A percentile compares a stretch with the other conserved stretches of the same genome.
Conservation (phyloP, 2,113 vertebrate genomes). For the Mixornis gularis region DNA sequence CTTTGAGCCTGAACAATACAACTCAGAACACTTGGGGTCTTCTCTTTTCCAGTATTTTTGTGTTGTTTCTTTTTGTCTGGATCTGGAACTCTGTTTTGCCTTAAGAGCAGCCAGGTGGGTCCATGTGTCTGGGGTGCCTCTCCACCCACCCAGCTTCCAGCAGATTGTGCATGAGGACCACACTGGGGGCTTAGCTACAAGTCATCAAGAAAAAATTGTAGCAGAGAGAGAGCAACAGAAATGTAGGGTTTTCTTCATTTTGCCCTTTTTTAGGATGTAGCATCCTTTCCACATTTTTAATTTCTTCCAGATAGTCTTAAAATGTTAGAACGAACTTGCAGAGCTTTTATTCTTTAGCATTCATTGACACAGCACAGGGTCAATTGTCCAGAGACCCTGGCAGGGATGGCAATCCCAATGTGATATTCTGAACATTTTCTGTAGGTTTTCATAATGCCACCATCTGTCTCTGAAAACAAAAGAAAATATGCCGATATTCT, state of each 20-base stretch:
- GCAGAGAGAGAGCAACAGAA: not conserved
- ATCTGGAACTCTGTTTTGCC: not conserved
- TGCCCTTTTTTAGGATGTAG: not conserved
- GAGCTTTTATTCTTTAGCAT: not conserved
- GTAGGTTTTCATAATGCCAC: not conserved
- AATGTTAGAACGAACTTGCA: not conserved
- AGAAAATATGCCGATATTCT: not conserved
- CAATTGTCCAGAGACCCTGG: not conserved
- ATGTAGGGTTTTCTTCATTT: not conserved
- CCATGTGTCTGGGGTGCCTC: not conserved
- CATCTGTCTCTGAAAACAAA: not conserved
- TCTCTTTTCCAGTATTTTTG: not conserved
- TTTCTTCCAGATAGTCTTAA: not conserved
- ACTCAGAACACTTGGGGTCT: rapidly evolving
- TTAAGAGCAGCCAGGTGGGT: not conserved
- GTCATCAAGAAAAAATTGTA: not conserved
- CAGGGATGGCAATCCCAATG: not conserved
- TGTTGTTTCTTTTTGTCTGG: not conserved
- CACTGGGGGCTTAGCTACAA: not conserved
- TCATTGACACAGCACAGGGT: not conserved
- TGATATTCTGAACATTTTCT: not conserved
- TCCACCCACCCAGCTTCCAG: not conserved
- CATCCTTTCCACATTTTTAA: not conserved
- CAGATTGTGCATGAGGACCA: not conserved
- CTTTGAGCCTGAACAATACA: not conserved